These are phyloP conservation scores for Rhombomys opimus DNA, from an alignment of 2,113 vertebrate genomes.

Conservation along the genomic window DNA sequence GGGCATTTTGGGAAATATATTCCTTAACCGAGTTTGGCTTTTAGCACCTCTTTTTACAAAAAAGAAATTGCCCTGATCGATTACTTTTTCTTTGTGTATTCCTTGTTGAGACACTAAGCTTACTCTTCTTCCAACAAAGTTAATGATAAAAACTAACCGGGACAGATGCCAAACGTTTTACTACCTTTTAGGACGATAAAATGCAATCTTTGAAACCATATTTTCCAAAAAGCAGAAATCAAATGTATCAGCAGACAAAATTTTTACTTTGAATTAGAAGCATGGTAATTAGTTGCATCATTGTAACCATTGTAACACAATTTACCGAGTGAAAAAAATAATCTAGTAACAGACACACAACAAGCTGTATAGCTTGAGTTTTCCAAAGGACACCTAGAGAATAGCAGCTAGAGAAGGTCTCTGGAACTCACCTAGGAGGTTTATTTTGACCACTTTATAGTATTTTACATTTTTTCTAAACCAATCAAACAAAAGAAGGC, in stretches of 20 bases:
- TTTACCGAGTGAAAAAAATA: neutral
- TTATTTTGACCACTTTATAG: neutral
- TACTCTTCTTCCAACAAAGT: neutral
- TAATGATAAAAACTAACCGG: neutral
- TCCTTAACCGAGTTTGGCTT: neutral
- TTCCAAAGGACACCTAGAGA: neutral
- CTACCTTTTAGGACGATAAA: neutral
- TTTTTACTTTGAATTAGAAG: neutral
- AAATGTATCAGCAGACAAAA: neutral
- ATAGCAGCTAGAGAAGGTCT: neutral
- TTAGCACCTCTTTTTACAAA: neutral
- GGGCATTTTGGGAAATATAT: neutral
- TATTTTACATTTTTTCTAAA: neutral
- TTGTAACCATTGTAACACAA: neutral
- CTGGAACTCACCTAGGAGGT: neutral
- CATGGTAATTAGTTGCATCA: neutral
- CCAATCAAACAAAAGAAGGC: neutral
- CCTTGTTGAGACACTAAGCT: neutral
- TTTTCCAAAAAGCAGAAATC: conserved; percentile 29
- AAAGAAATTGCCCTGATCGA: neutral
- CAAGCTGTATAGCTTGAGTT: too few relatives aligned
- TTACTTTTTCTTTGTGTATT: neutral
- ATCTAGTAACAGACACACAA: neutral
- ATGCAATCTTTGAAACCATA: neutral
- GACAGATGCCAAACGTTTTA: neutral